Conservation (phyloP, 2,113 vertebrate genomes). For the Eulemur rufifrons region DNA sequence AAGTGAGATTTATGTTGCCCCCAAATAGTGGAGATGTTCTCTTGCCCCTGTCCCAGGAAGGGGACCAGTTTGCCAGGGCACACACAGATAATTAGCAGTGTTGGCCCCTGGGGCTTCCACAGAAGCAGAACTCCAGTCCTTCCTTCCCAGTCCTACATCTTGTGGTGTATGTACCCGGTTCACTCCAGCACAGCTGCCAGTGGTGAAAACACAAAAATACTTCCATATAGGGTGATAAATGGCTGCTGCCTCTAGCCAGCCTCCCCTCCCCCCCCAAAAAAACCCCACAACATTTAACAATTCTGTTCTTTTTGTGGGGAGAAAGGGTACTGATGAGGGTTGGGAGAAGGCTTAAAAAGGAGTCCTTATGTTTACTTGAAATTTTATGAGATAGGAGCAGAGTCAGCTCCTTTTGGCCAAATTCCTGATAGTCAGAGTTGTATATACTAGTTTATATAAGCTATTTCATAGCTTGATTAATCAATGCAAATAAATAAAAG, state of each 20-base stretch:
- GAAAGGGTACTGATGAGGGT: neutral
- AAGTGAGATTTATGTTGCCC: neutral
- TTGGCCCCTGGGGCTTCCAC: neutral
- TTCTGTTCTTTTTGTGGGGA: neutral
- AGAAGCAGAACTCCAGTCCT: neutral
- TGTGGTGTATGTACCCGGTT: rapidly evolving
- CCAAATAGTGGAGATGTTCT: neutral
- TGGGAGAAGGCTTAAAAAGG: neutral
- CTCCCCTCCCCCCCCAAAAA: neutral
- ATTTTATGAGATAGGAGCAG: neutral
- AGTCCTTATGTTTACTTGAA: neutral
- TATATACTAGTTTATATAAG: neutral
- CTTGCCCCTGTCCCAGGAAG: neutral
- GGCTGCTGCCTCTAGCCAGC: neutral
- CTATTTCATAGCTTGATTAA: neutral
- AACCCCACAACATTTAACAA: neutral
- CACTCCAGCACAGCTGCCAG: neutral
- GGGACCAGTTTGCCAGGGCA: neutral
- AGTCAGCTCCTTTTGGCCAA: neutral
- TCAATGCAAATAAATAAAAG: neutral
- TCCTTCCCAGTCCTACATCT: neutral
- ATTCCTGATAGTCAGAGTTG: neutral
- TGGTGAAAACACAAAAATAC: neutral
- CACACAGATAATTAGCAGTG: neutral
- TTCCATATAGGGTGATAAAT: neutral